Evolutionary conservation across 2,113 vertebrate genomes (phyloP), one percentile per base, ranked within the genome.

Genomic region (Solea solea): DNA sequence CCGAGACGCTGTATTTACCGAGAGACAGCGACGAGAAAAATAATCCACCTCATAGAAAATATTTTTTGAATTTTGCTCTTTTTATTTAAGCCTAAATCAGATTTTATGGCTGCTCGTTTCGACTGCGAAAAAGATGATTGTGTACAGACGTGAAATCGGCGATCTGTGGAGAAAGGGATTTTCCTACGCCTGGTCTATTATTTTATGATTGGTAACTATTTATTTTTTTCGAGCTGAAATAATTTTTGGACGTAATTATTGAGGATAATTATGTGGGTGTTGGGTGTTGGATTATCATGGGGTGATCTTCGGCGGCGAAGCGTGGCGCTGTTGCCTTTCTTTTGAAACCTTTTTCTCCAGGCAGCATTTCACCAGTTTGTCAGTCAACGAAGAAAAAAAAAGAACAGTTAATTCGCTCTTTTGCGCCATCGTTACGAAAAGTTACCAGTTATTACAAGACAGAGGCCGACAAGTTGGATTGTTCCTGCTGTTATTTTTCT

Each of bases 271-370:
- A 93, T 92, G 94, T 91, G 91, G 93, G 93, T 93, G 91, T 93
- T 90, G 92, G 93, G 91, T 91, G 91, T 91, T 93, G 94, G 92
- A 93, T 93, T 93, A 91, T 94, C 94, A 94, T 94, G 94, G 94
- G 95, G 90, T 94, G 94, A 94, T 90, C 85, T 91, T 89, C 88
- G 86, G 82, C 79, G 92, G 93, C 93, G 94, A 84, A 94, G 95
- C 94, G 93, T 93, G 95, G 94, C 94, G 95, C 94, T 95, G 94
- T 95, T 94, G 94, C 94, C 94, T 79, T 90, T 92, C 89, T 93
- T 93, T 94, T 93, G 92, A 95, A 81, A 48, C 62, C 16, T 42
- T 83, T 82, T 82, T 87, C 81, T 83, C 79, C 82, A 69, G 82
- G 88, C 87, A 86, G 71, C 81, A 50, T 86, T 88, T 91, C 76